Conservation (phyloP, 2,888 invertebrate species). For the Chaetoderma sp. region DNA sequence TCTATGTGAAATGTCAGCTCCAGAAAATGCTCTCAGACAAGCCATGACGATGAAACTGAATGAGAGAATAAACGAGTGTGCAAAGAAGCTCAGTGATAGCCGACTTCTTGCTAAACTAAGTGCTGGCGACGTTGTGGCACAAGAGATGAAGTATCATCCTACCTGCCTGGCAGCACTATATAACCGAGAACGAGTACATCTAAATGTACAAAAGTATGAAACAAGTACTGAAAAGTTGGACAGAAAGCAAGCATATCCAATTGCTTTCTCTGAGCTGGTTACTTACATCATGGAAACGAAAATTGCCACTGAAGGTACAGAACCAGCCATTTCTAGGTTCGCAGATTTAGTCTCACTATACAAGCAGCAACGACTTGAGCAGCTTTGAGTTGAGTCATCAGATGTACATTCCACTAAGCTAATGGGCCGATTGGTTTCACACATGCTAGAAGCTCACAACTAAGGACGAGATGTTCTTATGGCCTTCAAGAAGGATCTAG, state of each 20-base stretch:
- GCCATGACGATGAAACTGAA: not conserved
- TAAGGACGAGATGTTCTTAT: too few relatives aligned
- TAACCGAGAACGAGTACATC: not conserved
- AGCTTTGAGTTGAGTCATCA: not conserved
- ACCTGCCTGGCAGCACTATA: not conserved
- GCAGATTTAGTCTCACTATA: conserved; percentile 1
- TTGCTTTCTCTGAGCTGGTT: not conserved
- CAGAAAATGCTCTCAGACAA: not conserved
- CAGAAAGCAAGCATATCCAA: not conserved
- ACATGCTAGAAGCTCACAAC: too few relatives aligned
- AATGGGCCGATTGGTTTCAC: too few relatives aligned
- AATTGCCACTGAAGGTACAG: not conserved
- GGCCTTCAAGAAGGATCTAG: too few relatives aligned
- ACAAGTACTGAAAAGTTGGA: not conserved
- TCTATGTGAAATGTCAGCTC: not conserved
- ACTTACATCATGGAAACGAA: not conserved
- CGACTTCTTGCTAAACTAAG: not conserved
- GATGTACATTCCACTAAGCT: too few relatives aligned
- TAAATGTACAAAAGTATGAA: not conserved
- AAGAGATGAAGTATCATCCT: not conserved
- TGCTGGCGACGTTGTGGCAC: not conserved
- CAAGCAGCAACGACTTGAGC: conserved; percentile 4
- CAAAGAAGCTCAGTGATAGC: not conserved
- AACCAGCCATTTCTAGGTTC: conserved; percentile 10
- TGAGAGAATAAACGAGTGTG: not conserved